A percentile compares a stretch with the other conserved stretches of the same genome.
phyloP scores from a whole-genome alignment of 2,797 vertebrate species.

The Cirrhinus molitorella region DNA sequence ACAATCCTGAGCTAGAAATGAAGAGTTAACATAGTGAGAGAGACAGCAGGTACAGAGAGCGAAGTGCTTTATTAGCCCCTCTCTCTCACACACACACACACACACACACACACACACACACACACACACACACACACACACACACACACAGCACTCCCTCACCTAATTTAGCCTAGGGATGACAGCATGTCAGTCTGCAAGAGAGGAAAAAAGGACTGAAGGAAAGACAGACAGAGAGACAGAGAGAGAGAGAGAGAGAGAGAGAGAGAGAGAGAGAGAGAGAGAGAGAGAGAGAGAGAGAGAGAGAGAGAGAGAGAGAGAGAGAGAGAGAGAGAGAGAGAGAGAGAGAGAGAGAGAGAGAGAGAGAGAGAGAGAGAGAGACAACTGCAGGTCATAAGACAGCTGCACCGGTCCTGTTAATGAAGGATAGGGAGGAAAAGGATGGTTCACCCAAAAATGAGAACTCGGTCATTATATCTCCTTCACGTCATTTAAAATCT shows the following conservation, averaged over 20 bases:
- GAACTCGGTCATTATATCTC: background rate
- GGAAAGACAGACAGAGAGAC: slow-evolving; percentile 24
- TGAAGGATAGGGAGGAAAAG: background rate
- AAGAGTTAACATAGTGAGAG: background rate
- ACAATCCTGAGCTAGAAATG: background rate
- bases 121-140: background rate
- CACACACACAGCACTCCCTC: slow-evolving; percentile 37
- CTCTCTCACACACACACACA: slow-evolving; percentile 52
- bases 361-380: slow-evolving; percentile 26
- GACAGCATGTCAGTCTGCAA: slow-evolving; percentile 62
- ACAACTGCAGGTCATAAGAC: slow-evolving; percentile 12
- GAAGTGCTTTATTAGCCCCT: slow-evolving; percentile 67
- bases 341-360: slow-evolving; percentile 35
- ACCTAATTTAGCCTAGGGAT: slow-evolving; percentile 72
- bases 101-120: slow-evolving; percentile 30
- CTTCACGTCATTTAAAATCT: background rate
- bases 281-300: slow-evolving; percentile 31
- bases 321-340: slow-evolving; percentile 23
- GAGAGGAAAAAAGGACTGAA: background rate
- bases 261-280: background rate
- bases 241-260: slow-evolving; percentile 7
- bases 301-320: slow-evolving; percentile 21
- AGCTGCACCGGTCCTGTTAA: background rate
- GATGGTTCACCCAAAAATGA: background rate
- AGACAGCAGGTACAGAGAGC: slow-evolving; percentile 60